Conservation (phyloP, 2,888 invertebrate species). For the Aplocera efformata region DNA sequence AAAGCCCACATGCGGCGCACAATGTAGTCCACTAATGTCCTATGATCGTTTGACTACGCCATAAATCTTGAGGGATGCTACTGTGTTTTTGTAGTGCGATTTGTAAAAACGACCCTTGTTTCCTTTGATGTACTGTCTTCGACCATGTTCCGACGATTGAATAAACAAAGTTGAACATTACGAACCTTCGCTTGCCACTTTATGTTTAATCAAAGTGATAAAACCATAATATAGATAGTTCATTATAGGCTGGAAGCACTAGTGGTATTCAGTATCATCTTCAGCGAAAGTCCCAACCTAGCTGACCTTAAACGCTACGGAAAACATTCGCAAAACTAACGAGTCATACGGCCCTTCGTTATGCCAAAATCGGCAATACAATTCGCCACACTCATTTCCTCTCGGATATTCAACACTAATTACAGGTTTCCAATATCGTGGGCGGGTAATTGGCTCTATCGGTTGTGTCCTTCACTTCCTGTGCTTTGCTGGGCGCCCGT, state of each 20-base stretch:
- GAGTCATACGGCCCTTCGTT: background rate
- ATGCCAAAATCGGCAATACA: slow-evolving; percentile 22
- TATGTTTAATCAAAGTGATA: no score
- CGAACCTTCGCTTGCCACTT: slow-evolving; percentile 10
- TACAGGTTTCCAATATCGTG: slow-evolving; percentile 74
- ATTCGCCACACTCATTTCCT: slow-evolving; percentile 49
- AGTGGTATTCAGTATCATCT: no score
- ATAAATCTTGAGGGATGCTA: slow-evolving; percentile 64
- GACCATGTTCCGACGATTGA: slow-evolving; percentile 25
- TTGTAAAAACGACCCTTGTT: slow-evolving; percentile 31
- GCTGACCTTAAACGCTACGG: background rate
- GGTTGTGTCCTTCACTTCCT: slow-evolving; percentile 73
- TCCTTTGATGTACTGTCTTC: slow-evolving; percentile 31
- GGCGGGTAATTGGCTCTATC: slow-evolving; percentile 77
- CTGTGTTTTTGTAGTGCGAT: slow-evolving; percentile 46
- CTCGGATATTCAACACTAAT: slow-evolving; percentile 73
- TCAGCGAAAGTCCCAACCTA: no score
- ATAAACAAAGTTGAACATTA: slow-evolving; percentile 8
- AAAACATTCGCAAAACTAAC: slow-evolving; percentile 5
- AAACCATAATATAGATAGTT: no score
- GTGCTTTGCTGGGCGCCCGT: slow-evolving; percentile 59
- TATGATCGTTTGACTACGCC: slow-evolving; percentile 69
- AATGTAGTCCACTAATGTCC: slow-evolving; percentile 71
- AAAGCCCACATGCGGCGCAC: slow-evolving; percentile 69
- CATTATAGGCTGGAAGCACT: no score